A percentile compares a stretch with the other conserved stretches of the same genome.
Evolutionary conservation across 35 echinoderm and acorn worm species (phyloP).

Genomic region (Patiria miniata): DNA sequence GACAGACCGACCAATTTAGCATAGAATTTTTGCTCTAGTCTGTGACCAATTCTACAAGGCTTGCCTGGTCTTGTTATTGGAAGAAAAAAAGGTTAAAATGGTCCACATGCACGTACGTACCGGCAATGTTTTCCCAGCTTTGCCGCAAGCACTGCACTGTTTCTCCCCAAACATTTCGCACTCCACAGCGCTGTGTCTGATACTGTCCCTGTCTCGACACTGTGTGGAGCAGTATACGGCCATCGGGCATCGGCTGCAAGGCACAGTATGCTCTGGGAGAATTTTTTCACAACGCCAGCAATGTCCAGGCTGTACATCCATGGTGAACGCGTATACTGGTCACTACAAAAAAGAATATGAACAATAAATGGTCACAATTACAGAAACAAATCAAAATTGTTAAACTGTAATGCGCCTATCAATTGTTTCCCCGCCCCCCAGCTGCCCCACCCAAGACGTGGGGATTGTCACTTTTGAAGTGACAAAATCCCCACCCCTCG

Average conservation of each 20-base stretch:
- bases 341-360: neutral
- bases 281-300: slow-evolving; percentile 39
- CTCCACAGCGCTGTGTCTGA: slow-evolving; percentile 7
- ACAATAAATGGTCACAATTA: too few species aligned
- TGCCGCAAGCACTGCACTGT: slow-evolving; percentile 7
- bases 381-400: too few species aligned
- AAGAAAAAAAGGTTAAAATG: too few species aligned
- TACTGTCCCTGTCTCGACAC: neutral
- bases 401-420: too few species aligned
- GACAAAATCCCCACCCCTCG: too few species aligned
- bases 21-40: too few species aligned
- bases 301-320: slow-evolving; percentile 35
- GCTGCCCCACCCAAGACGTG: too few species aligned
- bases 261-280: neutral
- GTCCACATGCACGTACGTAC: neutral
- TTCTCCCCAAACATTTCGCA: slow-evolving; percentile 24
- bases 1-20: too few species aligned
- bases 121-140: neutral
- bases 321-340: neutral
- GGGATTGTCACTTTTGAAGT: too few species aligned
- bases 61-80: too few species aligned
- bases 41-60: too few species aligned
- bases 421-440: too few species aligned
- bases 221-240: neutral
- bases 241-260: slow-evolving; percentile 5